A percentile compares a stretch with the other conserved stretches of the same genome.
These are phyloP conservation scores for Trachymyrmex cornetzi DNA, from an alignment of 1,140 invertebrate species.

Conservation along the genomic window DNA sequence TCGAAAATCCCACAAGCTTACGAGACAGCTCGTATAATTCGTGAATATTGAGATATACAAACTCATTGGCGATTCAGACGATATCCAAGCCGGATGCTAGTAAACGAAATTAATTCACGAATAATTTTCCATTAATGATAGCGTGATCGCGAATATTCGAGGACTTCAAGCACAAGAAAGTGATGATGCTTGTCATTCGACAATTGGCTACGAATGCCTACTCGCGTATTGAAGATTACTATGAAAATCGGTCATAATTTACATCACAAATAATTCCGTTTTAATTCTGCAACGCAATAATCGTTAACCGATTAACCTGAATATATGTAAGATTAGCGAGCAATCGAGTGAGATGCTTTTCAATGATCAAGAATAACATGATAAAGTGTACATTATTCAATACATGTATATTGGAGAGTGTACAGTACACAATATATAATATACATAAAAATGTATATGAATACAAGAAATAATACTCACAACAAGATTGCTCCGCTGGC, in stretches of 20 bases:
- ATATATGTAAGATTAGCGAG: constrained; percentile 24
- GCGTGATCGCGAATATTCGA: constrained; percentile 40
- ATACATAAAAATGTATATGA: not conserved
- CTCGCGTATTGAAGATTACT: not conserved
- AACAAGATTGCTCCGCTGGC: not conserved
- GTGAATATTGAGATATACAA: constrained; percentile 29
- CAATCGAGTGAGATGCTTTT: not conserved
- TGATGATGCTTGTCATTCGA: constrained; percentile 18
- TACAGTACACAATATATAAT: not conserved
- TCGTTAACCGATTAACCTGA: constrained; percentile 23
- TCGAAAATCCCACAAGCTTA: not conserved
- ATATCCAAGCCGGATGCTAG: not conserved
- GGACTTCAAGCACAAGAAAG: constrained; percentile 32
- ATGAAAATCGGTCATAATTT: constrained; percentile 30
- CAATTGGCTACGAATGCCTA: constrained; percentile 27
- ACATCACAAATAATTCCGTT: constrained; percentile 19
- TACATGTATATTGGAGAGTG: not conserved
- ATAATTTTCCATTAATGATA: constrained; percentile 21
- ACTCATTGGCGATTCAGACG: not conserved
- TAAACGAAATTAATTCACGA: constrained; percentile 46
- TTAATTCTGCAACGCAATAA: not conserved
- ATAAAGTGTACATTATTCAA: not conserved
- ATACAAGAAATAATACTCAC: not conserved
- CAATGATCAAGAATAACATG: not conserved
- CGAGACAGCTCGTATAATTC: constrained; percentile 2